Evolutionary conservation across 1,140 invertebrate species (phyloP).

Genomic region (Panagrolaimus sp.): DNA sequence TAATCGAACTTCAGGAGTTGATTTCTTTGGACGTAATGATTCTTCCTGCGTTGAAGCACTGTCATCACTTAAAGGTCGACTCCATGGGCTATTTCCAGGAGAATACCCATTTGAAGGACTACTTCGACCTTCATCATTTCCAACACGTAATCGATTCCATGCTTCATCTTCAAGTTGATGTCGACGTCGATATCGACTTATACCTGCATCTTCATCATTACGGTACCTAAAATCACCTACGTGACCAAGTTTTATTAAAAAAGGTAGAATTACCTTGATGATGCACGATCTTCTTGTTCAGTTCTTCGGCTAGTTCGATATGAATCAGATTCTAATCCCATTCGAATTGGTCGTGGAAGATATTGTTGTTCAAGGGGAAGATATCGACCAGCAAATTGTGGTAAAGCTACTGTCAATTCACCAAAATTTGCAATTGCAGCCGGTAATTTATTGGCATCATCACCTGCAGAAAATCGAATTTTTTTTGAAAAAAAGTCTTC

Average conservation of each 20-base stretch:
- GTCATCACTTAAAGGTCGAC: constrained; percentile 18
- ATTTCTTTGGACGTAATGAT: constrained; percentile 19
- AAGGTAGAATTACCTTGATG: constrained; percentile 5
- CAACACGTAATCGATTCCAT: constrained; percentile 24
- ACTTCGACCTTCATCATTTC: constrained; percentile 24
- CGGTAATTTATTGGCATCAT: constrained; percentile 57
- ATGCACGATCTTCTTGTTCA: constrained; percentile 17
- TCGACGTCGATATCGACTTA: constrained; percentile 16
- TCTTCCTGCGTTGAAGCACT: constrained; percentile 20
- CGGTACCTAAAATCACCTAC: background rate
- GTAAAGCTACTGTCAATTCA: constrained; percentile 51
- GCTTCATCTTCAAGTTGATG: constrained; percentile 22
- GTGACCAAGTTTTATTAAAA: background rate
- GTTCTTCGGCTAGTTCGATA: constrained; percentile 30
- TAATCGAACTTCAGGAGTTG: background rate
- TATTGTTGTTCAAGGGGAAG: constrained; percentile 47
- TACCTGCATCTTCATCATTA: constrained; percentile 12
- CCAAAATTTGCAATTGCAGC: constrained; percentile 57
- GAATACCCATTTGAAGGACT: constrained; percentile 22
- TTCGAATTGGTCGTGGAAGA: constrained; percentile 48
- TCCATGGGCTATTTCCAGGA: constrained; percentile 25
- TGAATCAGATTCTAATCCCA: constrained; percentile 53
- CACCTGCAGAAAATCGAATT: constrained; percentile 55
- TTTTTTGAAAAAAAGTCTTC: constrained; percentile 58
- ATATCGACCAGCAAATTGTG: constrained; percentile 57